Evolutionary conservation across 2,113 vertebrate species (phyloP).

Genomic region (Etheostoma cragini): DNA sequence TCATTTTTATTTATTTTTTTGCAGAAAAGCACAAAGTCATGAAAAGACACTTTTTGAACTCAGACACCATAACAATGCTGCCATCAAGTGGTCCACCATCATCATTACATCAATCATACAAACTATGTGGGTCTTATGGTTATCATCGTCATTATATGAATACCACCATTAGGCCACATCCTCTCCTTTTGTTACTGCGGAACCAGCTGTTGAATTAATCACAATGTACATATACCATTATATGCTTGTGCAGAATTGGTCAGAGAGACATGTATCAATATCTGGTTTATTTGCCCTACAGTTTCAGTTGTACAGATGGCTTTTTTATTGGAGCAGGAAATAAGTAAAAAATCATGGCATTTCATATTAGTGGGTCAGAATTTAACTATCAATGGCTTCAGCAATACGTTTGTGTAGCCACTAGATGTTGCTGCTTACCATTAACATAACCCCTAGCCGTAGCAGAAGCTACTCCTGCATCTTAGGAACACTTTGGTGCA

Average conservation of each 20-base stretch:
- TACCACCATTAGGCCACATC: background rate
- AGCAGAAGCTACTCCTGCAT: conserved; percentile 35
- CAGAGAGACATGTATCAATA: background rate
- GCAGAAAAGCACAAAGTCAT: background rate
- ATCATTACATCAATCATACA: conserved; percentile 31
- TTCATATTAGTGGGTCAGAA: background rate
- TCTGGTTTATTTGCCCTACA: background rate
- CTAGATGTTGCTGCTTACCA: conserved; percentile 63
- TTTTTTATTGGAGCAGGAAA: background rate
- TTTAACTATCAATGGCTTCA: background rate
- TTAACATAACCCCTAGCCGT: background rate
- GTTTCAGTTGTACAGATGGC: background rate
- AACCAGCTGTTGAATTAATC: conserved; percentile 22
- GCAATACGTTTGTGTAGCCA: conserved; percentile 6
- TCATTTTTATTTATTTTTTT: background rate
- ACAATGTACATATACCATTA: background rate
- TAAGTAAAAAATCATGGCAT: background rate
- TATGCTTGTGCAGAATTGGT: background rate
- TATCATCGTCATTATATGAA: conserved; percentile 14
- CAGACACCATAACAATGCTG: conserved; percentile 59
- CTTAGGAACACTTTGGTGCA: background rate
- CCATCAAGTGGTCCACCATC: conserved; percentile 56
- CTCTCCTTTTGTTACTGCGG: background rate
- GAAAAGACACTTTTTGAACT: background rate
- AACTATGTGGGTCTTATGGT: background rate